phyloP scores from a whole-genome alignment of 2,888 invertebrate species.

The Lasioglossum leucozonium region DNA sequence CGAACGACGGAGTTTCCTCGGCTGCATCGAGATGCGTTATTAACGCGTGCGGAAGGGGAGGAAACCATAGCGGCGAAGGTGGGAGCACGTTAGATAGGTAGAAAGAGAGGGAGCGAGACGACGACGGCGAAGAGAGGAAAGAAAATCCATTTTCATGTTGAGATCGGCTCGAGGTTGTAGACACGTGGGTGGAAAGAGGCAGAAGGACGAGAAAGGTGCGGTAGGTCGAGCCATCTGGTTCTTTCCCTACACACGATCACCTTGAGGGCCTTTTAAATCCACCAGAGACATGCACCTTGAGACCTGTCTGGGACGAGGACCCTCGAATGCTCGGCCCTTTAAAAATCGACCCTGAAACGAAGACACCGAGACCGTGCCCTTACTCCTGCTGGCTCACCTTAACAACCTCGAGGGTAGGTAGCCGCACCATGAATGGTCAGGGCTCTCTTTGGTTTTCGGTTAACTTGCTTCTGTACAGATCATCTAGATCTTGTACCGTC shows the following conservation, averaged over 20 bases:
- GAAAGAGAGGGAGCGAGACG: conserved; percentile 24
- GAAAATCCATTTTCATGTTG: conserved; percentile 66
- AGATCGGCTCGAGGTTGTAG: conserved; percentile 49
- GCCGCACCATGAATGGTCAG: conserved; percentile 51
- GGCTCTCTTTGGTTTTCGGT: conserved; percentile 48
- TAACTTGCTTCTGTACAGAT: conserved; percentile 21
- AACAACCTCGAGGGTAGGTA: conserved; percentile 65
- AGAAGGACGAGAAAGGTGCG: conserved; percentile 60
- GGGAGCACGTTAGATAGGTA: conserved; percentile 24
- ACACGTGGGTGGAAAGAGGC: conserved; percentile 69
- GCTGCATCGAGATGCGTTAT: conserved; percentile 80
- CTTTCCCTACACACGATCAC: conserved; percentile 53
- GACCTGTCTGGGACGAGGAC: conserved; percentile 81
- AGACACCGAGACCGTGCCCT: conserved; percentile 64
- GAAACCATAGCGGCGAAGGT: conserved; percentile 21
- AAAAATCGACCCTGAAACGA: conserved; percentile 74
- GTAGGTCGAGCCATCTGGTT: conserved; percentile 78
- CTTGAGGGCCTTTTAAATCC: conserved; percentile 78
- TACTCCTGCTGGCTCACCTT: conserved; percentile 45
- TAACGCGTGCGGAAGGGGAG: conserved; percentile 66
- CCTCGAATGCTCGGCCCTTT: conserved; percentile 76
- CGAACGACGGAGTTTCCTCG: conserved; percentile 72
- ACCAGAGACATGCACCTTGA: conserved; percentile 81
- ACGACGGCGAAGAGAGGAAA: conserved; percentile 26
- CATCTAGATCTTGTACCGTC: neutral